Evolutionary conservation across 64 coral and sea anemone genomes (phyloP), one percentile per base, ranked within the genome.

Genomic region (Montipora cactus): DNA sequence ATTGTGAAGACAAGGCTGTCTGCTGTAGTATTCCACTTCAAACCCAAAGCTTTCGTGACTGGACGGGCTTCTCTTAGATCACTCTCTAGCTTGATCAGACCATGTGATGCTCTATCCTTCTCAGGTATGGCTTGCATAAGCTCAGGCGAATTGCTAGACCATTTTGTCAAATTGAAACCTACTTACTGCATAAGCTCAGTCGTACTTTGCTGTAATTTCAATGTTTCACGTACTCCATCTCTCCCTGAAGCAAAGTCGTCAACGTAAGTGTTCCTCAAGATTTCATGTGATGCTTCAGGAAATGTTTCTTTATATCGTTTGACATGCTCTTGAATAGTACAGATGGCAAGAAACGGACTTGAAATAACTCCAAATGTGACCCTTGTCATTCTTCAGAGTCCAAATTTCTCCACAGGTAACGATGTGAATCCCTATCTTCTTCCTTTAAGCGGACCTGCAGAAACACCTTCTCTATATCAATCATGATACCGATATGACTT

Each of bases 341-440:
- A 28, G 13, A 89, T 89, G 11, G 87, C 72, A 75, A 75, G 66
- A 64, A 64, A 64, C 2, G 83, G 83, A 87, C 83, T 84, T 13
- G 25, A 55, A 72, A 74, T 59, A 72, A 72, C 85, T 72, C 85
- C 85, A 88, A 88, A 88, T 45, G 87, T 73, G 7, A 89, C 67
- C 22, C 72, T 89, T 59, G 87, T 89, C 87, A 89, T 76, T 52
- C 87, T 16, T 49, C 77, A 77, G 37, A 76, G 21, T 89, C 87
- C 47, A 89, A 23, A 59, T 89, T 50, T 57, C 87, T 89, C 87
- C 72, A 58, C 47, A 89, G 51, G 11, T 53, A 89, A 73, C 87
- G 87, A 49, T 87, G 83, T 48, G 64, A 87, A 15, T 64, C 61
- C 14, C 61, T 64, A 12, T 64, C 61, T 64, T 64, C 61, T 15